Evolutionary conservation across 2,888 invertebrate genomes (phyloP), one percentile per base, ranked within the genome.

Genomic region (Arenicola marina): DNA sequence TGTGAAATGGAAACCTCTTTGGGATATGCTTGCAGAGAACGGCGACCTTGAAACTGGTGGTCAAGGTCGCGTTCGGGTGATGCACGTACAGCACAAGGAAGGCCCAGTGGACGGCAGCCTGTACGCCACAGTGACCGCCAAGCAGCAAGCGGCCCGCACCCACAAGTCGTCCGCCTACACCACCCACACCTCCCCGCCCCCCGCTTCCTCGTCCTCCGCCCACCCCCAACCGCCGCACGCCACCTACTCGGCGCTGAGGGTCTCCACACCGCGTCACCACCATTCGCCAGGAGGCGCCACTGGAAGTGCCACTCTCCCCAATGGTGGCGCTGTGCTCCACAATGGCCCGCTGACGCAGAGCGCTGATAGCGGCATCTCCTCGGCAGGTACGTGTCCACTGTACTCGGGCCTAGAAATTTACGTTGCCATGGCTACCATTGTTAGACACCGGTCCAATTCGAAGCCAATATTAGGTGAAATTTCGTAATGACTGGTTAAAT

Each of bases 201-300:
- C n/a, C n/a, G n/a, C n/a, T n/a, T n/a, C n/a, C n/a, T n/a, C n/a
- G n/a, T n/a, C n/a, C n/a, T n/a, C n/a, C n/a, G n/a, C n/a, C n/a
- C n/a, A n/a, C n/a, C n/a, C n/a, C n/a, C n/a, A n/a, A n/a, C n/a
- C n/a, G n/a, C n/a, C n/a, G n/a, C n/a, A n/a, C n/a, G n/a, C n/a
- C n/a, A n/a, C n/a, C n/a, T n/a, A n/a, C n/a, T n/a, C 11, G 24
- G n/a, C 48, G 7, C 48, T 7, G 7, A 11, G 48, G 15, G 48
- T n/a, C 11, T 48, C 48, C 89, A 88, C 95, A 90, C 4, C 97
- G 86, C 80, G 96, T 95, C 84, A 98, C 87, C 0, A 95, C 94
- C 0, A 95, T 95, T 15, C 95, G 86, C 63, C 94, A 93, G n/a
- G n/a, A n/a, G n/a, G n/a, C n/a, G n/a, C n/a, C n/a, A 98, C 98